Evolutionary conservation across 2,888 invertebrate species (phyloP).

Genomic region (Altica lythri): DNA sequence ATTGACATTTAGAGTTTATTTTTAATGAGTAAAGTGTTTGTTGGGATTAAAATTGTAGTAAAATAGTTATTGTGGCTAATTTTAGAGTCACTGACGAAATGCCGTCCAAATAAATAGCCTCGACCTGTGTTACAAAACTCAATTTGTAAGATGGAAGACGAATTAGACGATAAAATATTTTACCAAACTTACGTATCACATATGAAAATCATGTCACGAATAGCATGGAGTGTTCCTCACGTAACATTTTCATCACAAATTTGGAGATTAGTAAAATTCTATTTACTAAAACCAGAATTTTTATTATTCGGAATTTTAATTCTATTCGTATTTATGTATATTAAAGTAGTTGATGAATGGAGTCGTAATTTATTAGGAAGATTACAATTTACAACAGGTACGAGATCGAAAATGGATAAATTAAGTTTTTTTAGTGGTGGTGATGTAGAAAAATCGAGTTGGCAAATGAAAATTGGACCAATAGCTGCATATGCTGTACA

Average conservation of each 20-base stretch:
- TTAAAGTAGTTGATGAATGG: constrained; percentile 84
- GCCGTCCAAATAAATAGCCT: constrained; percentile 30
- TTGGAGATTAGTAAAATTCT: constrained; percentile 78
- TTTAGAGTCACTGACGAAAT: constrained; percentile 38
- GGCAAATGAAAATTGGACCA: constrained; percentile 77
- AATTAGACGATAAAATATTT: constrained; percentile 84
- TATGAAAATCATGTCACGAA: constrained; percentile 82
- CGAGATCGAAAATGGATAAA: constrained; percentile 62
- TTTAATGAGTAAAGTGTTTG: no score
- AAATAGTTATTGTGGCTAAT: constrained; percentile 30
- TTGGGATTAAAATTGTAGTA: no score
- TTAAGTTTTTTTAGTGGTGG: constrained; percentile 63
- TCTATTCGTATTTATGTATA: constrained; percentile 75
- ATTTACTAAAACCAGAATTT: constrained; percentile 80
- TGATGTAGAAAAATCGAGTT: constrained; percentile 63
- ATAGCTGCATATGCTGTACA: constrained; percentile 89
- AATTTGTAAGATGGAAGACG: constrained; percentile 77
- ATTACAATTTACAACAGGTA: constrained; percentile 67
- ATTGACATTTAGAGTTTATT: no score
- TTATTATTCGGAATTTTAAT: constrained; percentile 72
- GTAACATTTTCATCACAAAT: constrained; percentile 71
- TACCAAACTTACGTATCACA: constrained; percentile 87
- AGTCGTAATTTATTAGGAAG: constrained; percentile 70
- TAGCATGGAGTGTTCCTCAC: constrained; percentile 74
- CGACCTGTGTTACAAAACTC: constrained; percentile 26